Percentiles rank a stretch among this genome's conserved stretches.
Evolutionary conservation across 2,797 vertebrate species (phyloP).

Genomic region (Lutjanus argentimaculatus): DNA sequence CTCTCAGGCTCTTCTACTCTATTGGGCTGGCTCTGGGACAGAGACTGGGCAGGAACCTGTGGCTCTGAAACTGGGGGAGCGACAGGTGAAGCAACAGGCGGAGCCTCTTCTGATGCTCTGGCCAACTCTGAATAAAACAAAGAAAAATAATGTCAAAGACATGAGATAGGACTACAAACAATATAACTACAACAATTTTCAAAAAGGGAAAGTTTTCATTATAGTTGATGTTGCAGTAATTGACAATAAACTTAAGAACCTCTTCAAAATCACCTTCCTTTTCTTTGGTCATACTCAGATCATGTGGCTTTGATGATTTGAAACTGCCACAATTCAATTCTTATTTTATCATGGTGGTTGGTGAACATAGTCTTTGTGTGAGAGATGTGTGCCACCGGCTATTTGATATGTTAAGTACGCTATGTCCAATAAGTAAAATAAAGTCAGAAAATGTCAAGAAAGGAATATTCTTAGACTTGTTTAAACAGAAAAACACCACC

Average conservation of each 20-base stretch:
- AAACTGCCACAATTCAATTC: neutral
- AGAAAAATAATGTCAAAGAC: neutral
- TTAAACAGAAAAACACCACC: too few species aligned
- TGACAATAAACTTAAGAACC: neutral
- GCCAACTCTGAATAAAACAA: slow-evolving; percentile 62
- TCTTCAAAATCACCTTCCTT: neutral
- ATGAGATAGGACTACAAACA: neutral
- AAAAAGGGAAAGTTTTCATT: neutral
- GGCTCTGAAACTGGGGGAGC: slow-evolving; percentile 68
- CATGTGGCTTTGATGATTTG: neutral
- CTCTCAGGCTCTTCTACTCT: slow-evolving; percentile 77
- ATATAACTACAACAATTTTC: neutral
- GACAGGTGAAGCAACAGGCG: slow-evolving; percentile 71
- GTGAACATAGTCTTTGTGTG: neutral
- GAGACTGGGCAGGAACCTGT: slow-evolving; percentile 80
- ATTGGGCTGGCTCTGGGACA: slow-evolving; percentile 66
- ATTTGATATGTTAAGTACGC: too few species aligned
- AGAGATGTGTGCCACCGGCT: too few species aligned
- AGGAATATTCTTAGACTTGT: too few species aligned
- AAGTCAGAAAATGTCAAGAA: too few species aligned
- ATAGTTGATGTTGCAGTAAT: neutral
- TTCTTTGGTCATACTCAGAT: neutral
- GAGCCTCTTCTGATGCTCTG: slow-evolving; percentile 81
- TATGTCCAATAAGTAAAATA: too few species aligned
- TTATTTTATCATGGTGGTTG: neutral